phyloP scores from a whole-genome alignment of 2,113 vertebrate species.

The Centropus bengalensis region DNA sequence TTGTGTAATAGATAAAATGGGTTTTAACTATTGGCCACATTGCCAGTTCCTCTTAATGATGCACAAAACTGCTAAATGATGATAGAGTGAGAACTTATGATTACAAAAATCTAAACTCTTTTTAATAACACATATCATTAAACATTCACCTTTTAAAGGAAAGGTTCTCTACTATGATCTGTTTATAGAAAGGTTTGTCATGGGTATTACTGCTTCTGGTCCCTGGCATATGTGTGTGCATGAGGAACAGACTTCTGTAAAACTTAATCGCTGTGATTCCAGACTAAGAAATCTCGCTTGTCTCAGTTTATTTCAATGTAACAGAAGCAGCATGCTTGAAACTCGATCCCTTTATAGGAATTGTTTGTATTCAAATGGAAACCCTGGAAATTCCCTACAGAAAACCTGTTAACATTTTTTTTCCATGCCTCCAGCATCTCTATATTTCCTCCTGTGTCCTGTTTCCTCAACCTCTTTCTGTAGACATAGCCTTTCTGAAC shows the following conservation, averaged over 20 bases:
- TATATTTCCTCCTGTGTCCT: not conserved
- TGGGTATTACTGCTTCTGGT: not conserved
- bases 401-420: not conserved
- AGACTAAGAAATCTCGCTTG: not conserved
- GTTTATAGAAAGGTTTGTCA: not conserved
- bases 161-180: not conserved
- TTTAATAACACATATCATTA: not conserved
- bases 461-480: not conserved
- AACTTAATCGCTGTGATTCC: not conserved
- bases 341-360: not conserved
- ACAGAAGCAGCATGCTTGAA: not conserved
- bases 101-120: not conserved
- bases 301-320: not conserved
- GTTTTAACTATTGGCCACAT: not conserved
- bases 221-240: not conserved
- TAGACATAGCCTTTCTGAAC: not conserved
- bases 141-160: not conserved
- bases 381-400: not conserved
- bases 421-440: not conserved
- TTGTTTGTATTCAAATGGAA: not conserved
- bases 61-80: not conserved
- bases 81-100: not conserved
- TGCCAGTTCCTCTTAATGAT: not conserved
- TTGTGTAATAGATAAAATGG: not conserved
- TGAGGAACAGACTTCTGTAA: not conserved